A percentile compares a stretch with the other conserved stretches of the same genome.
phyloP scores from a whole-genome alignment of 2,113 vertebrate species.

The Gallinago undulata region DNA sequence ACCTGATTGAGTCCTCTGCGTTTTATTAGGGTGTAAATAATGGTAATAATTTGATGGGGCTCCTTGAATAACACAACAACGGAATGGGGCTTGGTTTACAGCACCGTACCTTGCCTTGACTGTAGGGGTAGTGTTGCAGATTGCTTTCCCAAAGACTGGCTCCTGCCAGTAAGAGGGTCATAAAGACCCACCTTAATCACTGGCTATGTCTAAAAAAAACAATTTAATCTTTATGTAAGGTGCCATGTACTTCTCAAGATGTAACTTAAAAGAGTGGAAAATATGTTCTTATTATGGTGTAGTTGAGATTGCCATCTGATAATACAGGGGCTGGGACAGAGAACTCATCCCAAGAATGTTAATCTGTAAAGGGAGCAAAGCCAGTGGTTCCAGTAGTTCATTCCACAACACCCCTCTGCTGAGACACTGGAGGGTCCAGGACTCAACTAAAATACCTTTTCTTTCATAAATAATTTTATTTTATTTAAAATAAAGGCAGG shows the following conservation, averaged over 20 bases:
- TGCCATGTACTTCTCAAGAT: background rate
- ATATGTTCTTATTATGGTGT: background rate
- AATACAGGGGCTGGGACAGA: background rate
- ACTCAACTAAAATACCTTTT: background rate
- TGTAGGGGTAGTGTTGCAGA: background rate
- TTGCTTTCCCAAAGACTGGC: background rate
- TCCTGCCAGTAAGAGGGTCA: background rate
- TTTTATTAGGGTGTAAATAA: constrained; percentile 39
- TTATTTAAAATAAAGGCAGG: background rate
- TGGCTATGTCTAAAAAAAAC: background rate
- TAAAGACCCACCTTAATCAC: background rate
- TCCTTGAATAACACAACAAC: background rate
- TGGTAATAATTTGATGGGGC: constrained; percentile 27
- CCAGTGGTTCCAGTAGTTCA: background rate
- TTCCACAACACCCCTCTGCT: background rate
- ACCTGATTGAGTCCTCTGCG: background rate
- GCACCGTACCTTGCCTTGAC: background rate
- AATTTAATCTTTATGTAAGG: background rate
- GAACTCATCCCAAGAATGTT: background rate
- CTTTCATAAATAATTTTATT: background rate
- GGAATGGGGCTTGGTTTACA: background rate
- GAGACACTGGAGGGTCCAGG: background rate
- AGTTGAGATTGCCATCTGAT: background rate
- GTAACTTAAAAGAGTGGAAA: background rate
- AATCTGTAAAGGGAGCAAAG: background rate